Evolutionary conservation across 1,140 invertebrate genomes (phyloP).

Genomic region (Heliconius congener): DNA sequence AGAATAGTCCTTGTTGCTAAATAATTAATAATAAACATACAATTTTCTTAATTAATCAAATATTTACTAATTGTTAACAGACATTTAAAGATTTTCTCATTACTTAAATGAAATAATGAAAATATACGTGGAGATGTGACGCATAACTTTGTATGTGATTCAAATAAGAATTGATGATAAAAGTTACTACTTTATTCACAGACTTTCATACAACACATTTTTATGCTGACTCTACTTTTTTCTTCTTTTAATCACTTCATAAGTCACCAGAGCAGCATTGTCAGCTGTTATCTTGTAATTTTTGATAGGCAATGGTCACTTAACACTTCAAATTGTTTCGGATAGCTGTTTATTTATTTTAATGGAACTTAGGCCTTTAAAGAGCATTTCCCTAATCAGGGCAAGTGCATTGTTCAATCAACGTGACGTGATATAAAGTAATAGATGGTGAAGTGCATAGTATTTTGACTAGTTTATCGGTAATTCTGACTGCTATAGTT

Average conservation of each 20-base stretch:
- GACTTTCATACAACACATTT: conserved; percentile 1
- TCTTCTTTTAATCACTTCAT: conserved; percentile 75
- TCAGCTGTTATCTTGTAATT: conserved; percentile 75
- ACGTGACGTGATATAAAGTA: conserved; percentile 74
- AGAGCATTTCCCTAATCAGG: conserved; percentile 78
- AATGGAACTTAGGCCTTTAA: conserved; percentile 68
- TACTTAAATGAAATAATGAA: neutral
- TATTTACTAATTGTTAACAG: neutral
- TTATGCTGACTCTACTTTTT: conserved; percentile 59
- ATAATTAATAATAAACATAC: too few relatives aligned
- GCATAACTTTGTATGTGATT: conserved; percentile 9
- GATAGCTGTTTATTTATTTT: conserved; percentile 79
- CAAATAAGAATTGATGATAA: neutral
- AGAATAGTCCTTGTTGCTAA: too few relatives aligned
- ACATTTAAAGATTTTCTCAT: neutral
- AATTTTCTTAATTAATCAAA: neutral
- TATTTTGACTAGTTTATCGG: conserved; percentile 25
- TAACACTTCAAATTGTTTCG: conserved; percentile 78
- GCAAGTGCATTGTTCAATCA: conserved; percentile 73
- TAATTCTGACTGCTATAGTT: conserved; percentile 11
- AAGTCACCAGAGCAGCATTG: conserved; percentile 73
- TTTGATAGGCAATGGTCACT: conserved; percentile 79
- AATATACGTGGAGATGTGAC: neutral
- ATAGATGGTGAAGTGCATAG: conserved; percentile 51
- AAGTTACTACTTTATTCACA: neutral